Base-by-base conservation (phyloP, 2,113 vertebrate species). In the Proterorhinus semilunaris region DNA sequence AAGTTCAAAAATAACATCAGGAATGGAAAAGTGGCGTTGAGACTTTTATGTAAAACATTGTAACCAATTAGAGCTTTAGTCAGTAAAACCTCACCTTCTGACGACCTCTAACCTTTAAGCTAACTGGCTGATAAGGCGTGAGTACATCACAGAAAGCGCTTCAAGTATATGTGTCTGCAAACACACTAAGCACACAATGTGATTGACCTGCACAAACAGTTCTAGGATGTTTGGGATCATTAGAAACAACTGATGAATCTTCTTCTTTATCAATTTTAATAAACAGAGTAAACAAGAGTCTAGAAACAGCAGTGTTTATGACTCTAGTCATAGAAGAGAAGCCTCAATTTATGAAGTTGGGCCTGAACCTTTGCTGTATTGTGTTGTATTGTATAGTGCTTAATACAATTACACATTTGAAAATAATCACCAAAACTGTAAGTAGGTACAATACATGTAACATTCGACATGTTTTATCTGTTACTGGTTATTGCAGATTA, bases 61-160 rank as follows among this genome's bases (percentile, higher is more conserved):
- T 43, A 70, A 53, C 57, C 67, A 68, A 73, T 54, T 9, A 12
- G 44, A 81, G 66, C 49, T 9, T 69, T n/a, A 55, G 57, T 78
- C 64, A 78, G 66, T 50, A 17, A 17, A 48, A 67, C 57, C 47
- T 81, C 65, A 79, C 66, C 70, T 76, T 65, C 65, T 68, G 65
- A 53, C 73, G 79, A 82, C 65, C 84, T 80, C 66, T n/a, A 21
- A 75, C 71, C 71, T 86, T 66, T 51, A 61, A 9, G 48, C 54
- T 58, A 79, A 46, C n/a, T 36, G 7, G 4, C 76, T 74, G 68
- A 83, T 76, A 83, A 80, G 70, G 62, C n/a, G 36, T 65, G 52
- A 80, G 64, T 62, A 68, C 53, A 61, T 49, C 12, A 8, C 63
- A 6, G 44, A 68, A 54, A 75, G 16, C 52, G 62, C 47, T 74